Base-by-base conservation (phyloP, 2,113 vertebrate species). In the Sinosuthora webbiana region DNA sequence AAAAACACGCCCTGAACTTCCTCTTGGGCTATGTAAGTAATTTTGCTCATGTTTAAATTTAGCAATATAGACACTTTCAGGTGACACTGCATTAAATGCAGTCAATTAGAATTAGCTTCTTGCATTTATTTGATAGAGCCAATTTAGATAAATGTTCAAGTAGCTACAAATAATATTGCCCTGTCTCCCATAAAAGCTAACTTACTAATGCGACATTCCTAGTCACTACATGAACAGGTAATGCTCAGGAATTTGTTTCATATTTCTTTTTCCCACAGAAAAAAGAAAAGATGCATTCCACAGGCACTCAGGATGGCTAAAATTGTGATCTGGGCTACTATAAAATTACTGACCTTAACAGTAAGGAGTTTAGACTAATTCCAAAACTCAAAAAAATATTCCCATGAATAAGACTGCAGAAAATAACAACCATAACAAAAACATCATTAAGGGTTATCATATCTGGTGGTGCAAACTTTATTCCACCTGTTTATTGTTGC, bases 21-120 rank as follows among this genome's bases (percentile, higher is more conserved):
- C 77, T 96, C 71, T 70, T 90, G 63, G 86, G 83, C 83, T 76
- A 42, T 8, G 13, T 21, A 81, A 85, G 70, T 88, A 35, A 94
- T 95, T 94, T 78, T 83, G 33, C 64, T 74, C 82, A 60, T 55
- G 74, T 77, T 93, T 86, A 94, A 91, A 93, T 79, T 77, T 70
- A 91, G 64, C 31, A 83, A 75, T 63, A 89, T 20, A 94, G 74
- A 81, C 62, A 92, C 49, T 47, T 95, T 47, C 88, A 87, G 85
- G 71, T 94, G 87, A 89, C 82, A 30, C n/a, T 44, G 62, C 68
- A 94, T 56, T 87, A 93, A 95, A 89, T 23, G 39, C 31, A 89
- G 74, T 89, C 91, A 76, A 60, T 95, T 89, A 90, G 69, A 95
- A 96, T 86, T 84, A 92, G 39, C 41, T 90, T 89, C 56, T 89